Evolutionary conservation across 2,797 vertebrate species (phyloP), one percentile per base, ranked within the genome.

Genomic region (Sebastes flavidus): DNA sequence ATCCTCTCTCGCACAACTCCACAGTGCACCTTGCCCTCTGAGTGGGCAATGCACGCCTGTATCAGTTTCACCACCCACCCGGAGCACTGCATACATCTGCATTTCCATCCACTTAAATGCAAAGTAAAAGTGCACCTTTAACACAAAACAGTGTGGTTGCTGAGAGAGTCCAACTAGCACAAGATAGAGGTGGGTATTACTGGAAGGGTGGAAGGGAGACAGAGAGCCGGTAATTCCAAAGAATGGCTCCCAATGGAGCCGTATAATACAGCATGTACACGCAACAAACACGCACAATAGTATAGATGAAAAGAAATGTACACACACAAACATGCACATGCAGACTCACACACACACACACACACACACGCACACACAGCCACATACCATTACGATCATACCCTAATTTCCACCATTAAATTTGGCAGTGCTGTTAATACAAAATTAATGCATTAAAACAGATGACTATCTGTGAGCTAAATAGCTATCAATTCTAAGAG

Each of bases 391-490:
- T 94, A 91, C 89, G 90, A 93, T 88, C 88, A 92, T 89, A 89
- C 85, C 84, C 86, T 93, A 91, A 95, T 94, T 95, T 95, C 91
- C 91, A 92, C 89, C 92, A 94, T 95, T 94, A 94, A 92, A 95
- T 94, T 90, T 95, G 94, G 84, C 91, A 92, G 92, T 91, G 93
- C 91, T 94, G 95, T 95, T 95, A 96, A 95, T 95, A 94, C 93
- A 95, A 95, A 95, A 94, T 95, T 92, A 96, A 96, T 95, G 95
- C 93, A 95, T 95, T 94, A 95, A 95, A 95, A 95, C 90, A 93
- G 94, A 96, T 92, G 92, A 93, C 92, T 93, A 94, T 95, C 92
- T 92, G 93, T 91, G 89, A 94, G 94, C 93, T 95, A 95, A 96
- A 96, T 93, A 95, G 92, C 95, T 95, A 95, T 95, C 94, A 96